Evolutionary conservation across 2,113 vertebrate species (phyloP), one percentile per base, ranked within the genome.

Genomic region (Gobio gobio): DNA sequence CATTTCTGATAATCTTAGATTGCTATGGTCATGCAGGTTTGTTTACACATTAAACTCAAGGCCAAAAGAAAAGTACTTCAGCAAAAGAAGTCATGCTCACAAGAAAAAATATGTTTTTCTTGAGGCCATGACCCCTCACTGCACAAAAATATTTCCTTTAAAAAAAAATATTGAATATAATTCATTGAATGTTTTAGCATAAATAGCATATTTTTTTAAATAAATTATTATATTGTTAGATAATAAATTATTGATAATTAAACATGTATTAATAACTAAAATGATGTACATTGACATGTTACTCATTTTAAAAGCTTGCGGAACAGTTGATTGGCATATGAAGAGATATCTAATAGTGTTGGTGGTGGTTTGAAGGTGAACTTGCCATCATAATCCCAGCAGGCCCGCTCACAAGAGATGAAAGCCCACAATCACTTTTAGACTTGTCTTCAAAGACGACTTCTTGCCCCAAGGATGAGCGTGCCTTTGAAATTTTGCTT

Each of bases 381-480:
- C 91, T 94, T 93, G 91, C 93, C 94, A 86, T 33, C 77, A 89
- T 83, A 56, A 86, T 84, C 70, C 83, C 84, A 51, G 89, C 72
- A 49, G 84, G 83, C 82, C 87, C 90, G 43, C 90, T 89, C 8
- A 87, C 91, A 5, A 92, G 85, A 45, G 92, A 88, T 9, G 91
- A 89, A 10, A 92, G 80, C 83, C 90, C 91, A 0, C 88, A 66
- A 87, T 93, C 93, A n/a, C 89, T 92, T 22, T 90, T 93, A 87
- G 92, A 92, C 87, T 93, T 92, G n/a, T 94, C 92, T 5, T 93
- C 91, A 0, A 89, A 92, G 59, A 87, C 89, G 3, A 91, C 92
- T 90, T 91, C 91, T 88, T 90, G 90, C 36, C 92, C 89, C 83
- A 88, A 45, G 29, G 91, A 80, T 90, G 89, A 18, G 5, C 6